A percentile compares a stretch with the other conserved stretches of the same genome.
Evolutionary conservation across 2,888 invertebrate genomes (phyloP).

Genomic region (Tenodera sinensis): DNA sequence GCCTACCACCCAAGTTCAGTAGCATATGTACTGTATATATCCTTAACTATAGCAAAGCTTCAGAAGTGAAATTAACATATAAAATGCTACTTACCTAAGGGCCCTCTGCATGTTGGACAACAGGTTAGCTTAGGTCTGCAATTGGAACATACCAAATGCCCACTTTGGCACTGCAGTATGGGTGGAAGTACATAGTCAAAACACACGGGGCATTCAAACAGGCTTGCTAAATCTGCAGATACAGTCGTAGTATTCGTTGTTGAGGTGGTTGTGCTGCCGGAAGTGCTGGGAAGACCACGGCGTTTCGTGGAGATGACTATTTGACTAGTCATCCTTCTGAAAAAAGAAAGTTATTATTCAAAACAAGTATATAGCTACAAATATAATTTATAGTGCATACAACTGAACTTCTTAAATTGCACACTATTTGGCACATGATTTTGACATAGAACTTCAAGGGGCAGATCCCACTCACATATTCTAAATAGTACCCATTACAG

Average conservation of each 20-base stretch:
- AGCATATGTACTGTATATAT: too few relatives aligned
- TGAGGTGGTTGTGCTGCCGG: slow-evolving; percentile 46
- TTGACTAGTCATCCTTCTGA: slow-evolving; percentile 12
- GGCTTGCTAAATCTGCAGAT: slow-evolving; percentile 83
- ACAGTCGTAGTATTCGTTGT: slow-evolving; percentile 61
- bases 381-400: too few relatives aligned
- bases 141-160: slow-evolving; percentile 96
- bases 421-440: too few relatives aligned
- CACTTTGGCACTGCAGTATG: slow-evolving; percentile 97
- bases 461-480: too few relatives aligned
- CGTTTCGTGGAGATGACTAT: slow-evolving; percentile 24
- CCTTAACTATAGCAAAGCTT: too few relatives aligned
- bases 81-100: slow-evolving; percentile 58
- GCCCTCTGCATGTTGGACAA: slow-evolving; percentile 97
- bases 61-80: too few relatives aligned
- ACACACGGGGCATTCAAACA: slow-evolving; percentile 96
- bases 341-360: not conserved
- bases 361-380: too few relatives aligned
- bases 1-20: too few relatives aligned
- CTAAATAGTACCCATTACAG: too few relatives aligned
- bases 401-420: too few relatives aligned
- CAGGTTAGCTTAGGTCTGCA: slow-evolving; percentile 95
- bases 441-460: too few relatives aligned
- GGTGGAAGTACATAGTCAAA: slow-evolving; percentile 99
- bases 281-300: slow-evolving; percentile 23